Conservation (phyloP, 2,797 vertebrate genomes). For the Hemibagrus guttatus region DNA sequence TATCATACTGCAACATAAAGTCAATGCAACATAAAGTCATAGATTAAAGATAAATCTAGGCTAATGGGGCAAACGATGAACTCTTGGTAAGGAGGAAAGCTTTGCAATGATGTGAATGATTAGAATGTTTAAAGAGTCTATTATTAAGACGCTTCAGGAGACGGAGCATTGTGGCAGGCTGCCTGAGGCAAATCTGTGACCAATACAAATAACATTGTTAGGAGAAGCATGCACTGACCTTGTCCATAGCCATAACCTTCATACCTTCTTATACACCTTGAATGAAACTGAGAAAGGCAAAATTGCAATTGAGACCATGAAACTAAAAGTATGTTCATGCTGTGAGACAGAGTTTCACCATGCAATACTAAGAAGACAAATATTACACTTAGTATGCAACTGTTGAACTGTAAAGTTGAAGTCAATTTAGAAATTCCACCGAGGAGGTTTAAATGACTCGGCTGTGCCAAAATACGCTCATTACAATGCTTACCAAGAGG, state of each 20-base stretch:
- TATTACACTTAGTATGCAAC: constrained; percentile 3
- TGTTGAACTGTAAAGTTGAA: constrained; percentile 10
- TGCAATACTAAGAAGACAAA: background rate
- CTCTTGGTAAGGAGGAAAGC: background rate
- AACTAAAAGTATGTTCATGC: background rate
- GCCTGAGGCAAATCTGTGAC: background rate
- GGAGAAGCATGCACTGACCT: background rate
- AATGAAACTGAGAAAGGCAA: background rate
- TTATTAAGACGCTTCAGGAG: background rate
- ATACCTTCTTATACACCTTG: background rate
- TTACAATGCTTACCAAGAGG: constrained; percentile 8
- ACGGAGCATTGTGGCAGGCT: too few relatives aligned
- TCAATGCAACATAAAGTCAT: background rate
- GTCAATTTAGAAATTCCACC: constrained; percentile 7
- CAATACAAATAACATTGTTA: background rate
- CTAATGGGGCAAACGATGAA: background rate
- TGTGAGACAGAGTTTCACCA: background rate
- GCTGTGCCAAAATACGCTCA: constrained; percentile 5
- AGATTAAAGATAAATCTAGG: background rate
- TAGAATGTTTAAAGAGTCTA: background rate
- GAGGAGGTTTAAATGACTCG: background rate
- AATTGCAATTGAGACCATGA: background rate
- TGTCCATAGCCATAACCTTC: background rate
- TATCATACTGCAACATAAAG: background rate
- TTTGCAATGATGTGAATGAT: background rate